Conservation (phyloP, 2,888 invertebrate genomes). For the Mesoligia furuncula region DNA sequence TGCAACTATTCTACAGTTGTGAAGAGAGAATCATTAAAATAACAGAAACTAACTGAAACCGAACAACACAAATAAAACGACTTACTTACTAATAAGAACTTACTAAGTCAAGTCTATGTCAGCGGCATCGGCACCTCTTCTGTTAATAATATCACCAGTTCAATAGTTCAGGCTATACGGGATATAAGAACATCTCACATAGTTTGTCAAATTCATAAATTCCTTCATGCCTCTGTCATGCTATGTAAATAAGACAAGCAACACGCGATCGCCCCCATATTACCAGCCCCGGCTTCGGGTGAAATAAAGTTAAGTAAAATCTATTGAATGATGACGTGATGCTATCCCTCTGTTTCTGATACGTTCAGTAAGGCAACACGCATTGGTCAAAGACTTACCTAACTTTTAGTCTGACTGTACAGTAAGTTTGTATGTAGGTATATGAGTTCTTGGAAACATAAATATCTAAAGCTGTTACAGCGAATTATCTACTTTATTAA, state of each 20-base stretch:
- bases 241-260: not conserved
- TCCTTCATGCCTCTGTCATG: too few species aligned
- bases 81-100: not conserved
- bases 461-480: not conserved
- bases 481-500: not conserved
- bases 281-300: not conserved
- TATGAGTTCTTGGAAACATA: not conserved
- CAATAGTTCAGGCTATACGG: not conserved
- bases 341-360: not conserved
- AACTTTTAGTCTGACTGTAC: not conserved
- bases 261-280: not conserved
- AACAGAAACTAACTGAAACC: not conserved
- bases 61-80: not conserved
- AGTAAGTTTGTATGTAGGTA: not conserved
- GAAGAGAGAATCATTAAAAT: too few species aligned
- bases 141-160: not conserved
- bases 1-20: not conserved
- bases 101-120: not conserved
- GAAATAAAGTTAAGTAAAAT: too few species aligned
- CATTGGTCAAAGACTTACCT: not conserved
- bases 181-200: not conserved
- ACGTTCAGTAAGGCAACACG: not conserved
- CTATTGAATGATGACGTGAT: too few species aligned
- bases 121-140: not conserved
- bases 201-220: not conserved